Percentiles rank a stretch among this genome's conserved stretches.
These are phyloP conservation scores for Psittacus erithacus DNA, from an alignment of 2,113 vertebrate species.

Conservation along the genomic window DNA sequence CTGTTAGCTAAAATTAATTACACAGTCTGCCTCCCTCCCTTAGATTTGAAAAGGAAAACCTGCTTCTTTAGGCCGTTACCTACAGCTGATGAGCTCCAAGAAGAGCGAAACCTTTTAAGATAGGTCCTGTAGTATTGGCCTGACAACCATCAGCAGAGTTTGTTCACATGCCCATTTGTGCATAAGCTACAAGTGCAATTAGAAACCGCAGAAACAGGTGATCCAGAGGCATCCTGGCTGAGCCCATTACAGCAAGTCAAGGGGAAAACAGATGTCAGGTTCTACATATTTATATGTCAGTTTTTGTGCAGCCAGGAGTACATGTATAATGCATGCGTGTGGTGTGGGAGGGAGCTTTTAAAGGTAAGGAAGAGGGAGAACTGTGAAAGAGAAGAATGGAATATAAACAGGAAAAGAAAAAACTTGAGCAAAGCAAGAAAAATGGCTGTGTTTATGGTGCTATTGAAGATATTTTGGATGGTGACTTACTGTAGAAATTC, in stretches of 20 bases:
- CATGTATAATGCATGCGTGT: accelerated
- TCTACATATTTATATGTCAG: accelerated
- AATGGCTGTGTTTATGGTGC: neutral
- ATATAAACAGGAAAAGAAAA: neutral
- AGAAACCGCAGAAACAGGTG: accelerated
- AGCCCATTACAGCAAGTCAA: neutral
- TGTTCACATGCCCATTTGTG: accelerated
- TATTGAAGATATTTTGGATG: accelerated
- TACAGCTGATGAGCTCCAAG: slow-evolving; percentile 49
- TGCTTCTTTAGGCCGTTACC: slow-evolving; percentile 13
- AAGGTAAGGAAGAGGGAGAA: neutral
- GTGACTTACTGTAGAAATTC: neutral
- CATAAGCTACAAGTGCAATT: neutral
- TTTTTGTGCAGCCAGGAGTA: neutral
- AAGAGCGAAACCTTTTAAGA: slow-evolving; percentile 60
- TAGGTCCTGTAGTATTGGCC: slow-evolving; percentile 75
- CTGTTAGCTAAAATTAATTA: neutral
- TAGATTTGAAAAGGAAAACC: neutral
- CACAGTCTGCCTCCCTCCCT: neutral
- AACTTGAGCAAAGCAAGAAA: accelerated
- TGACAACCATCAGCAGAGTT: neutral
- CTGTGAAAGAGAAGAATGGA: neutral
- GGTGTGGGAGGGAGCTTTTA: neutral
- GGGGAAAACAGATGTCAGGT: neutral
- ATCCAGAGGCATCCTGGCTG: neutral